Evolutionary conservation across 2,888 invertebrate species (phyloP).

Genomic region (Candidula unifasciata): DNA sequence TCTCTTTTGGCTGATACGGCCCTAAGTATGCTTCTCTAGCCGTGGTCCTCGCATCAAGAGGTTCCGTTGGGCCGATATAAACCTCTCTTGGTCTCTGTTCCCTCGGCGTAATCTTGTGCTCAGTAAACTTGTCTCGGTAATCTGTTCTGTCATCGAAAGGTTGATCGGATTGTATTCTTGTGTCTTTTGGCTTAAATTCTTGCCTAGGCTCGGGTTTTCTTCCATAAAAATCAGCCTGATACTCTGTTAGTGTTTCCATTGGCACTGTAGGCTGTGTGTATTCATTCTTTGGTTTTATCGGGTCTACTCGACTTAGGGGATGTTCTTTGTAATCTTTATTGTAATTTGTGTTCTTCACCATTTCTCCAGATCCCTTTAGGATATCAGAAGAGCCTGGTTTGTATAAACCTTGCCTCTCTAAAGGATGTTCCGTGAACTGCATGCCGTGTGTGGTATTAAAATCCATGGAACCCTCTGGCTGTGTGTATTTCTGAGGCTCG

Average conservation of each 20-base stretch:
- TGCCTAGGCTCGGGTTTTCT: conserved; percentile 58
- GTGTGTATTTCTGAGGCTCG: conserved; percentile 53
- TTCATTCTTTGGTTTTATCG: conserved; percentile 58
- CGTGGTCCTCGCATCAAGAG: conserved; percentile 67
- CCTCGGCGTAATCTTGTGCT: conserved; percentile 52
- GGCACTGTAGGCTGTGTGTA: conserved; percentile 68
- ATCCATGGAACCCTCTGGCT: conserved; percentile 74
- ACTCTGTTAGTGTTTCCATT: conserved; percentile 72
- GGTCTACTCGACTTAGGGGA: conserved; percentile 59
- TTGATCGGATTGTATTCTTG: conserved; percentile 60
- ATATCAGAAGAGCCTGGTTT: conserved; percentile 64
- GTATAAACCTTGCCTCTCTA: conserved; percentile 65
- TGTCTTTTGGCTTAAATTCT: conserved; percentile 64
- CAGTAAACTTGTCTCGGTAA: conserved; percentile 62
- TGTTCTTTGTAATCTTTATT: conserved; percentile 71
- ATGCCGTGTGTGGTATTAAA: conserved; percentile 71
- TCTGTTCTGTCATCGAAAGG: conserved; percentile 72
- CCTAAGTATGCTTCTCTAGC: conserved; percentile 62
- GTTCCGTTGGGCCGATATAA: conserved; percentile 62
- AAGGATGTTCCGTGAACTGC: conserved; percentile 68
- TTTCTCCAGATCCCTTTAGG: conserved; percentile 64
- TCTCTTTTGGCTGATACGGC: conserved; percentile 54
- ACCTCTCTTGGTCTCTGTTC: conserved; percentile 57
- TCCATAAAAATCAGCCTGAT: conserved; percentile 68
- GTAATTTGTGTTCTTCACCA: conserved; percentile 74